phyloP scores from a whole-genome alignment of 2,797 vertebrate species.

The Coendou prehensilis region DNA sequence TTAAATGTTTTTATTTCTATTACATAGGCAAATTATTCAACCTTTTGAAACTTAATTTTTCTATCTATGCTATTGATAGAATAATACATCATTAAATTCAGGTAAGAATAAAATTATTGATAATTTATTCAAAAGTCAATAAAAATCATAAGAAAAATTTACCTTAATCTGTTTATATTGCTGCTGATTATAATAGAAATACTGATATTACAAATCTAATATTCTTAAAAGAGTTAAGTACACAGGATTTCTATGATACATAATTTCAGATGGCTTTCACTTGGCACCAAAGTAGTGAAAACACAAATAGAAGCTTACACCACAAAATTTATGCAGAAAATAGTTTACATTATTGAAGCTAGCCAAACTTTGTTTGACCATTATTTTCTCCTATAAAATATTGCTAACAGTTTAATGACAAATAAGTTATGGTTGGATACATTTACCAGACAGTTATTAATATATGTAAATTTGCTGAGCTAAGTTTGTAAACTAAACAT shows the following conservation, averaged over 20 bases:
- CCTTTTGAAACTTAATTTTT: constrained; percentile 30
- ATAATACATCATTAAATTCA: not conserved
- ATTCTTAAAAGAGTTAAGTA: not conserved
- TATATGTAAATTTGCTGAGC: not conserved
- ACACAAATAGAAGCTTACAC: not conserved
- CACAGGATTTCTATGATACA: not conserved
- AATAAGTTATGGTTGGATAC: not conserved
- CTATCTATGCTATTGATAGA: not conserved
- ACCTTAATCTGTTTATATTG: not conserved
- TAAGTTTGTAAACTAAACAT: not conserved
- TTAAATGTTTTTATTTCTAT: not conserved
- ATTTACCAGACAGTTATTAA: not conserved
- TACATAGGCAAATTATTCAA: constrained; percentile 39
- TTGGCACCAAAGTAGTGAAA: not conserved
- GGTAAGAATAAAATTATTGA: not conserved
- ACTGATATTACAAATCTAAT: not conserved
- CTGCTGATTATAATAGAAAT: not conserved
- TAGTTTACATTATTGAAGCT: not conserved
- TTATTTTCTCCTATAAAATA: not conserved
- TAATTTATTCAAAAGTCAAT: not conserved
- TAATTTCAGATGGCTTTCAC: not conserved
- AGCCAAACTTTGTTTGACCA: not conserved
- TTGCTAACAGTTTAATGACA: not conserved
- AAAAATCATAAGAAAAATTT: not conserved
- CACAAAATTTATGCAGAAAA: not conserved